Base-by-base conservation (phyloP, 2,888 invertebrate genomes). In the Diogma glabrata region DNA sequence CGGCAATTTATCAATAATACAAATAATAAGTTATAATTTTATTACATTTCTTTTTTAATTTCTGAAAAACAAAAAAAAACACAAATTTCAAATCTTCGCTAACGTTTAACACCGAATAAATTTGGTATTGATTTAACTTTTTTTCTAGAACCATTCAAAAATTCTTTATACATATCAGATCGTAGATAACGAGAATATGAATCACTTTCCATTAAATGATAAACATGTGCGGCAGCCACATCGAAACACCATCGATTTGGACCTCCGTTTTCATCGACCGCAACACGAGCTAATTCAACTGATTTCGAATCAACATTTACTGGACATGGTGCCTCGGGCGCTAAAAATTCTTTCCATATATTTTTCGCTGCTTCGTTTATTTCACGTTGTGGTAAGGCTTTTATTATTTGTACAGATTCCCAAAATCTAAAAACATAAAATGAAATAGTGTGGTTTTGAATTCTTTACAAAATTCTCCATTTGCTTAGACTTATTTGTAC, bases 151-250 rank as follows among this genome's bases (percentile, higher is more conserved):
- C 92, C 92, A 68, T 88, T 93, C 55, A 96, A 75, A 66, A 88
- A 92, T 61, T 96, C 96, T 77, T 95, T 95, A 74, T 97, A 99
- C 88, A 95, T 92, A 61, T 97, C 97, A 1, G 96, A 97, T 57
- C 99, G 84, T 50, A 99, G 76, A 67, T 97, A 99, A 60, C 99
- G 79, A 51, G 95, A 95, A 67, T 99, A 99, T 65, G 94, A 95
- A 73, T 99, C 99, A 58, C 92, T 94, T 69, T 97, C 97, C 99
- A 99, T 99, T 60, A 99, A 76, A 65, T 96, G 94, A 71, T 96
- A 99, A 33, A 99, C 96, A 72, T 99, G 99, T 7, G 94, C 95
- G 72, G 95, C 94, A 51, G 99, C 97, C 64, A 93, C 89, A 66
- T 97, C 97, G 71, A 96, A 99, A 62, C 88, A 89, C 81, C 93